Percentiles rank a stretch among this genome's conserved stretches.
Evolutionary conservation across 2,888 invertebrate species (phyloP).

Genomic region (Philereme vetulata): DNA sequence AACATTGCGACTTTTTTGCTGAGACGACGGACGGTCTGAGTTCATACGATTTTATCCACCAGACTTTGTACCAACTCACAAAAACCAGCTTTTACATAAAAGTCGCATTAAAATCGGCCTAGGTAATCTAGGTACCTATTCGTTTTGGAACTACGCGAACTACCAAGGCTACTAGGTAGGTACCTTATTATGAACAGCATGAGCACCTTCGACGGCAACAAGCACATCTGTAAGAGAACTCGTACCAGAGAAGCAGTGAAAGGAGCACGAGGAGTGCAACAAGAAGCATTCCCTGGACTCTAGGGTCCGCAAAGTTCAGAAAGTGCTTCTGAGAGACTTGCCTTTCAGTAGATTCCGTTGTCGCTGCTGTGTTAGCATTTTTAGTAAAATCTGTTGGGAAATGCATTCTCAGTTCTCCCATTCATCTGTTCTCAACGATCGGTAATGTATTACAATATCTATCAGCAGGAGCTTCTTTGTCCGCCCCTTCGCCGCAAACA

Average conservation of each 20-base stretch:
- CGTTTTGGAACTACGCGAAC: no score
- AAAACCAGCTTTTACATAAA: no score
- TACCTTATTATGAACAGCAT: slow-evolving; percentile 34
- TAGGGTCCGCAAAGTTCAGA: slow-evolving; percentile 45
- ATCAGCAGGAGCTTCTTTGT: slow-evolving; percentile 14
- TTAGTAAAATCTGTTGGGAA: neutral
- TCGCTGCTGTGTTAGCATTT: neutral
- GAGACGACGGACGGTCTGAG: no score
- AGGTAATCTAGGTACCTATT: no score
- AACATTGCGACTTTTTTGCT: no score
- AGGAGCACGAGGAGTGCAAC: slow-evolving; percentile 53
- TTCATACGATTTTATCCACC: no score
- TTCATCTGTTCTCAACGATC: no score
- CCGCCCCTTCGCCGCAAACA: slow-evolving; percentile 13
- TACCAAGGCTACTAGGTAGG: no score
- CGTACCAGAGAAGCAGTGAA: slow-evolving; percentile 54
- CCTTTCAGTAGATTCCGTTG: neutral
- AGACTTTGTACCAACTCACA: no score
- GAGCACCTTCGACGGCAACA: slow-evolving; percentile 45
- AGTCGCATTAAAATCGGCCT: no score
- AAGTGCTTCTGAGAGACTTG: slow-evolving; percentile 2
- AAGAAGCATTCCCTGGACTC: slow-evolving; percentile 52
- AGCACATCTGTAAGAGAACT: slow-evolving; percentile 54
- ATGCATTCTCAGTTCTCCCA: neutral
- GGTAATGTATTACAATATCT: neutral